Evolutionary conservation across 2,797 vertebrate species (phyloP).

Genomic region (Dendrocincla tyrannina): DNA sequence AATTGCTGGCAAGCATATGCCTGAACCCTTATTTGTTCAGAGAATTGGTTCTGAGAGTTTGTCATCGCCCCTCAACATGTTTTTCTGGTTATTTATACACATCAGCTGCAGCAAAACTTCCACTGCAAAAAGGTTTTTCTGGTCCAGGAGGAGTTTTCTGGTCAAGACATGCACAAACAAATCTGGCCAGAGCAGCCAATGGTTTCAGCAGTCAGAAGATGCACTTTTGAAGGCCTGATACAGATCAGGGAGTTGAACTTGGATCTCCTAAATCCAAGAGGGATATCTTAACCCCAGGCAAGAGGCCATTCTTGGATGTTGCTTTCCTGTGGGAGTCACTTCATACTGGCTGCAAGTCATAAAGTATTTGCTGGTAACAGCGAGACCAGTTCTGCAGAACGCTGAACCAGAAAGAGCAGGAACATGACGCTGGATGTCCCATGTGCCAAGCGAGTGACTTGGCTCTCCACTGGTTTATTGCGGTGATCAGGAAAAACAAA

Average conservation of each 20-base stretch:
- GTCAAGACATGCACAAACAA: not conserved
- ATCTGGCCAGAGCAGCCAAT: not conserved
- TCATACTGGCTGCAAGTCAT: not conserved
- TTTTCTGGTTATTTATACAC: not conserved
- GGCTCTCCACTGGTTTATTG: not conserved
- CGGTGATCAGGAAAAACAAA: not conserved
- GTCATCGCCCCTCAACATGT: not conserved
- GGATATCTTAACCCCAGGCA: not conserved
- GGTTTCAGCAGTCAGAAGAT: not conserved
- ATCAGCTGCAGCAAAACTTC: not conserved
- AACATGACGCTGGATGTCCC: not conserved
- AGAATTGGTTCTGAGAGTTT: not conserved
- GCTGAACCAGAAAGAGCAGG: not conserved
- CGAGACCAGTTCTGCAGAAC: not conserved
- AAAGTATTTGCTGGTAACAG: not conserved
- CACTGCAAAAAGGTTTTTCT: not conserved
- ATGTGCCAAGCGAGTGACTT: not conserved
- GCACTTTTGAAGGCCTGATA: not conserved
- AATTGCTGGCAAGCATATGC: accelerated
- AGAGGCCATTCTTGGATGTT: not conserved
- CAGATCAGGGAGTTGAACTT: not conserved
- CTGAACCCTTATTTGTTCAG: not conserved
- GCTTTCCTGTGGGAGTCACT: not conserved
- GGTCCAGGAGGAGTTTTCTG: not conserved
- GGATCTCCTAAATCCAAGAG: conserved; percentile 2